Base-by-base conservation (phyloP, 2,797 vertebrate genomes). In the Botia almorhae region DNA sequence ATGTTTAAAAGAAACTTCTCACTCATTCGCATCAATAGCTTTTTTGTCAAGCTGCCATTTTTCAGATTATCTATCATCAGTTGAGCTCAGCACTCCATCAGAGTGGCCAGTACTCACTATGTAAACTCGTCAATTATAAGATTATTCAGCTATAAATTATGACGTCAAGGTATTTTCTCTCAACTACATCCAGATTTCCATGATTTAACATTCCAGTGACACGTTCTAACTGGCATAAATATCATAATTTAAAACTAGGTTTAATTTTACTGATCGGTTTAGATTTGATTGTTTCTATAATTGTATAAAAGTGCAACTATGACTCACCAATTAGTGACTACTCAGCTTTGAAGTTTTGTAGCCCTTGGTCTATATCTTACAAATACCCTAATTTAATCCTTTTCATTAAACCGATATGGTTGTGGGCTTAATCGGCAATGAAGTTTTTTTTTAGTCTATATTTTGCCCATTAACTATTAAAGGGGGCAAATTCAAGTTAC, bases 201-300 rank as follows among this genome's bases (percentile, higher is more conserved):
- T 26, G 16, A 16, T 51, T 51, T 61, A 39, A 4, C 17, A 36
- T 64, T 36, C 7, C 29, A 65, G 4, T 64, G 12, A 39, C 16
- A 39, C n/a, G 7, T 19, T 10, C 4, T 12, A 23, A 23, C 23
- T 12, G 16, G 60, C 26, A 33, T 14, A 63, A 29, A 63, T 17
- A 58, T 89, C 80, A 39, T 63, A 13, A 26, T 51, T 74, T 26
- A n/a, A 79, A 73, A 64, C 78, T 67, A 29, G 74, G 84, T 87
- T 87, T 90, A 87, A 88, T 86, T 91, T 94, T 94, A 93, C 93
- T 93, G 93, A 95, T 93, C 85, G 85, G 85, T 84, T 86, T 78
- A 82, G 83, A 85, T 90, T 91, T 90, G 89, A 93, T 92, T 93
- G 92, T 92, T 91, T 87, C 87, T 84, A 73, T 58, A 76, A 85